Percentiles rank a stretch among this genome's conserved stretches.
These are phyloP conservation scores for Baryphthengus martii DNA, from an alignment of 2,113 vertebrate species.

Conservation along the genomic window DNA sequence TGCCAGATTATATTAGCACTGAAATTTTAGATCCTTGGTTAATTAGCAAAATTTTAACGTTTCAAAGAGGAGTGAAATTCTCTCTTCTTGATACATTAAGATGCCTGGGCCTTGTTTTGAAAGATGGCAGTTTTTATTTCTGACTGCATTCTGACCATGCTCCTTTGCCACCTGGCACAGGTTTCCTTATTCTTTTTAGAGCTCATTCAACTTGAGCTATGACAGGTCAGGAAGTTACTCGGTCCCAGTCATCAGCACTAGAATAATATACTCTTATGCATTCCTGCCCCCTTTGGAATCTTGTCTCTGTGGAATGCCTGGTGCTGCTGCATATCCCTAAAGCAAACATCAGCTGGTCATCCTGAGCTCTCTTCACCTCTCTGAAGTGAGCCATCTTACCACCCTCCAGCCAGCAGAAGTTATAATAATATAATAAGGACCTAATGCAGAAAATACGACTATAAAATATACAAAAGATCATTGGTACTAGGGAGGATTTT, in stretches of 20 bases:
- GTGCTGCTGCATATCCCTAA: not conserved
- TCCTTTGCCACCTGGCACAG: not conserved
- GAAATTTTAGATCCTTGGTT: not conserved
- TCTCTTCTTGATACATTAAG: not conserved
- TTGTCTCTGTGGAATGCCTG: rapidly evolving
- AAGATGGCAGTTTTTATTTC: not conserved
- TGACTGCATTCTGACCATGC: not conserved
- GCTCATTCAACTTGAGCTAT: not conserved
- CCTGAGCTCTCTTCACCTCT: not conserved
- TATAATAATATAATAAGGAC: not conserved
- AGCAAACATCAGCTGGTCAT: rapidly evolving
- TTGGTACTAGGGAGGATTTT: not conserved
- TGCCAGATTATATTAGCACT: rapidly evolving
- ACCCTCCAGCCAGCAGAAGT: not conserved
- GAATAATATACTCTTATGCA: not conserved
- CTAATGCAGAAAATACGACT: not conserved
- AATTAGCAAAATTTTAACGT: not conserved
- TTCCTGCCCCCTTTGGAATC: not conserved
- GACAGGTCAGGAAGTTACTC: not conserved
- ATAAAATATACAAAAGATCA: not conserved
- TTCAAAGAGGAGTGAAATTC: not conserved
- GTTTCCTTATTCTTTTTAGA: not conserved
- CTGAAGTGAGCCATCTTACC: not conserved
- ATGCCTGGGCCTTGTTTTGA: not conserved
- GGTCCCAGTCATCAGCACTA: not conserved